Evolutionary conservation across 2,888 invertebrate species (phyloP).

Genomic region (Diarsia dahlii): DNA sequence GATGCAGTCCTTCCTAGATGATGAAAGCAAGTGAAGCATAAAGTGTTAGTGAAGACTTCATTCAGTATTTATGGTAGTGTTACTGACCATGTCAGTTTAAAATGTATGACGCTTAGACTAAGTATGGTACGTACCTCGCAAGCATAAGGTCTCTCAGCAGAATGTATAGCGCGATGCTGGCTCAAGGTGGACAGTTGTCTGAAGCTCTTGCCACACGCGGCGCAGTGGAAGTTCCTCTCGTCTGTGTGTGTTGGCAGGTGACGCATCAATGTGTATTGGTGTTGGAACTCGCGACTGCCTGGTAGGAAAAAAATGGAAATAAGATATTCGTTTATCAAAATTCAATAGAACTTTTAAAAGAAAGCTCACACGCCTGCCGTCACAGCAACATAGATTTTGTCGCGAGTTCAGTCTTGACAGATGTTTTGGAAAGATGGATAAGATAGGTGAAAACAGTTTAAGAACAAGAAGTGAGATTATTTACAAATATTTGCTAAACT

Average conservation of each 20-base stretch:
- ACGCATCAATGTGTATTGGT: slow-evolving; percentile 94
- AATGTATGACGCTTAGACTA: too few species aligned
- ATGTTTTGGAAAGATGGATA: too few species aligned
- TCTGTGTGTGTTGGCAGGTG: slow-evolving; percentile 95
- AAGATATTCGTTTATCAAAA: neutral
- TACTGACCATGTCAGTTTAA: too few species aligned
- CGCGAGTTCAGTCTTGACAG: too few species aligned
- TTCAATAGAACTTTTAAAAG: neutral
- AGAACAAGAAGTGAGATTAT: neutral
- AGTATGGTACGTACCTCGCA: slow-evolving; percentile 89
- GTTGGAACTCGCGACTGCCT: slow-evolving; percentile 94
- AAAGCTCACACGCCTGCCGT: neutral
- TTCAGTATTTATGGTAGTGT: too few species aligned
- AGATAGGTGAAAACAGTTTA: neutral
- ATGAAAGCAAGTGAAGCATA: neutral
- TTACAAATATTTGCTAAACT: too few species aligned
- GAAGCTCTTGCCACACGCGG: slow-evolving; percentile 94
- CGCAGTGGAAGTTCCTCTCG: slow-evolving; percentile 94
- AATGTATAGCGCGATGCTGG: slow-evolving; percentile 95
- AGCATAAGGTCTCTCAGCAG: slow-evolving; percentile 93
- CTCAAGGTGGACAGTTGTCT: slow-evolving; percentile 94
- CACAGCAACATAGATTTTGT: too few species aligned
- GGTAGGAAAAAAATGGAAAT: slow-evolving; percentile 3
- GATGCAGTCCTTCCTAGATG: neutral
- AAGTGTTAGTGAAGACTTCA: too few species aligned